Percentiles rank a stretch among this genome's conserved stretches.
phyloP scores from a whole-genome alignment of 2,797 vertebrate species.

The Crenichthys baileyi region DNA sequence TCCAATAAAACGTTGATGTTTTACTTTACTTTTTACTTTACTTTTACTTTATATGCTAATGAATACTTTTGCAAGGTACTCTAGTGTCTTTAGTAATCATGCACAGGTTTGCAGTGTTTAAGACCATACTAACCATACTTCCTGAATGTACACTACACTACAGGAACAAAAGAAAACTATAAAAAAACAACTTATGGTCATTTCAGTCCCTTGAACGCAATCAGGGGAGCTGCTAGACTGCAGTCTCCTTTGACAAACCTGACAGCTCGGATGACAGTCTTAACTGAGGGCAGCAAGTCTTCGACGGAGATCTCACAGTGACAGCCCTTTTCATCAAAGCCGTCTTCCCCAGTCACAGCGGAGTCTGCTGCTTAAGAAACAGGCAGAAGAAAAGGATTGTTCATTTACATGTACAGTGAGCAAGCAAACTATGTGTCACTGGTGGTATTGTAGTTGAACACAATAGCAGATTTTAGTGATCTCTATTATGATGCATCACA shows the following conservation, averaged over 20 bases:
- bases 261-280: conserved; percentile 94
- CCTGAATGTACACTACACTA: not conserved
- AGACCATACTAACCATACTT: not conserved
- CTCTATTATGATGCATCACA: not conserved
- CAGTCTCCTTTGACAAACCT: conserved; percentile 82
- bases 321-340: conserved; percentile 93
- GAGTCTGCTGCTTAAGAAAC: conserved; percentile 83
- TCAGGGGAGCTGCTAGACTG: not conserved
- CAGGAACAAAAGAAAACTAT: conserved; percentile 18
- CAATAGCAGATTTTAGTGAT: not conserved
- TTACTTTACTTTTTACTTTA: no score
- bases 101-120: not conserved
- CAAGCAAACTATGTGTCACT: not conserved
- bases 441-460: not conserved
- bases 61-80: not conserved
- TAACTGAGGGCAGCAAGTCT: conserved; percentile 93
- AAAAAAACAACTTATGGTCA: conserved; percentile 4
- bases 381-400: not conserved
- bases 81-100: not conserved
- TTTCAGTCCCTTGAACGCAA: conserved; percentile 7
- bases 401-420: not conserved
- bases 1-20: not conserved
- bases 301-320: conserved; percentile 95
- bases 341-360: conserved; percentile 88
- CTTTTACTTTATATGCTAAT: not conserved